These are phyloP conservation scores for Allophyes oxyacanthae DNA, from an alignment of 2,888 invertebrate species.

Conservation along the genomic window DNA sequence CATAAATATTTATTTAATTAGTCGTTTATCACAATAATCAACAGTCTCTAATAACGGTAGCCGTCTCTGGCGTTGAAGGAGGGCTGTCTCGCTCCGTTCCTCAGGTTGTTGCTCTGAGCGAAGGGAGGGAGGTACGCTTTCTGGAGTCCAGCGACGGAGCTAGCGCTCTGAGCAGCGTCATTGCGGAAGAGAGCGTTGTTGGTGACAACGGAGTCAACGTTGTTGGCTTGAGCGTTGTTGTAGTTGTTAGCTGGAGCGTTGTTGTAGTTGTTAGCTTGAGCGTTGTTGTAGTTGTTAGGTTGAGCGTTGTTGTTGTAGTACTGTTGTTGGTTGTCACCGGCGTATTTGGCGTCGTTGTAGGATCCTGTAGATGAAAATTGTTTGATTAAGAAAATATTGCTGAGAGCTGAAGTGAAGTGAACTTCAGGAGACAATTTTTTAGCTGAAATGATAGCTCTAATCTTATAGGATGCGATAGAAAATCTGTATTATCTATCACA, in stretches of 20 bases:
- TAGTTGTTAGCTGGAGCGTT: conserved; percentile 58
- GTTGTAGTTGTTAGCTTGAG: conserved; percentile 61
- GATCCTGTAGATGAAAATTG: conserved; percentile 66
- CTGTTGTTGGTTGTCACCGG: conserved; percentile 49
- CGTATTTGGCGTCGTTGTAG: conserved; percentile 79
- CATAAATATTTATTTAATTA: conserved; percentile 25
- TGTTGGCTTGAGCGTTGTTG: conserved; percentile 63
- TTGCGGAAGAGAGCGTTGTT: conserved; percentile 62
- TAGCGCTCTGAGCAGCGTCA: conserved; percentile 15
- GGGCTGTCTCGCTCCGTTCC: conserved; percentile 38
- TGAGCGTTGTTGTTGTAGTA: conserved; percentile 47
- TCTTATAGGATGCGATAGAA: too few species aligned
- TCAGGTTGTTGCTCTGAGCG: conserved; percentile 47
- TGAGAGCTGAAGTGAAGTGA: too few species aligned
- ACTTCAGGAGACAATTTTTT: too few species aligned
- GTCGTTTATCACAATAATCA: conserved; percentile 22
- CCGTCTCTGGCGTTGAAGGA: conserved; percentile 66
- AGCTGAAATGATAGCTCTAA: too few species aligned
- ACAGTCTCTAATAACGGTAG: conserved; percentile 65
- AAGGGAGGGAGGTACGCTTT: conserved; percentile 74
- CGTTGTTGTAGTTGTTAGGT: conserved; percentile 54
- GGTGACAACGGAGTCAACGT: conserved; percentile 70
- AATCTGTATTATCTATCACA: too few species aligned
- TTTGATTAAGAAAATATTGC: neutral
- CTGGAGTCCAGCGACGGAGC: conserved; percentile 36